A percentile compares a stretch with the other conserved stretches of the same genome.
phyloP scores from a whole-genome alignment of 2,797 vertebrate species.

The Acestrorhynchus altus region DNA sequence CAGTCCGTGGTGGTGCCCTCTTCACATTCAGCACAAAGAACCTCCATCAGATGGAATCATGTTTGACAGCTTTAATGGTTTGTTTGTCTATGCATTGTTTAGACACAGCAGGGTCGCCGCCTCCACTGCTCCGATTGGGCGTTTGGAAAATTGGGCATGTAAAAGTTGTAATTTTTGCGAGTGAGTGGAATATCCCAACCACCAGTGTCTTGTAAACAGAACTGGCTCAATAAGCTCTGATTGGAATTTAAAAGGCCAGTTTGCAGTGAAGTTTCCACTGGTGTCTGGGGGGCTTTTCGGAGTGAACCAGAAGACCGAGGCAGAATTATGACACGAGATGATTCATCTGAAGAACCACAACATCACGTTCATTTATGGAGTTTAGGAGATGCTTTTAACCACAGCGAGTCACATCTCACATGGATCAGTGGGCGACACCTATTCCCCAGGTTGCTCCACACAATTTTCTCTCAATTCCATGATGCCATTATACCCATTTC shows the following conservation, averaged over 20 bases:
- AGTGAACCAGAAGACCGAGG: neutral
- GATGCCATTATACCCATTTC: neutral
- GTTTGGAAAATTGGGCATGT: conserved; percentile 19
- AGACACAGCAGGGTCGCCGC: neutral
- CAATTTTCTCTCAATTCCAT: neutral
- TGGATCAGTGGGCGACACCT: too few relatives aligned
- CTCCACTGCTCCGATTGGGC: neutral
- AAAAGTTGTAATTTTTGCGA: conserved; percentile 18
- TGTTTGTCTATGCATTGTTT: conserved; percentile 37
- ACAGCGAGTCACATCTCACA: too few relatives aligned
- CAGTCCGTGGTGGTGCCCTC: neutral
- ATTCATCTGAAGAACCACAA: too few relatives aligned
- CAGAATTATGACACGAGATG: too few relatives aligned
- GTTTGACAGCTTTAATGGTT: conserved; percentile 25
- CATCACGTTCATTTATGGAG: too few relatives aligned
- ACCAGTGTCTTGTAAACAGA: conserved; percentile 21
- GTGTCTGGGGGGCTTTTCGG: neutral
- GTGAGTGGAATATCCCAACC: conserved; percentile 22
- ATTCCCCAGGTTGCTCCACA: neutral
- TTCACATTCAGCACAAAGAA: neutral
- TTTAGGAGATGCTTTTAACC: too few relatives aligned
- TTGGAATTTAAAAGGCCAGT: neutral
- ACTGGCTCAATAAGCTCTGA: neutral
- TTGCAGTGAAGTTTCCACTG: neutral
- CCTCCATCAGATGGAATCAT: neutral